Evolutionary conservation across 35 echinoderm and acorn worm species (phyloP).

Genomic region (Strongylocentrotus purpuratus): DNA sequence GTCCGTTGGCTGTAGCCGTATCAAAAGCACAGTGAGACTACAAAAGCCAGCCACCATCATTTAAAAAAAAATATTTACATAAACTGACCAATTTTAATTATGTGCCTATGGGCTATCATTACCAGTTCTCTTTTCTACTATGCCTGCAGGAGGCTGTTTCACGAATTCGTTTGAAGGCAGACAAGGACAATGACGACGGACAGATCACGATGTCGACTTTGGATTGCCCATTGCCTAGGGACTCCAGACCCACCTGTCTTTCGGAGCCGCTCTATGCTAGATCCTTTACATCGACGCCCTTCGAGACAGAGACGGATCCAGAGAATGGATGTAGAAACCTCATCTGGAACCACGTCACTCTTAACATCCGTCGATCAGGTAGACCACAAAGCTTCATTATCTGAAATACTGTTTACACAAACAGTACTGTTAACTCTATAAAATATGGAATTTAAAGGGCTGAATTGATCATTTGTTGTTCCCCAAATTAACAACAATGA

Average conservation of each 20-base stretch:
- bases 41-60: too few species aligned
- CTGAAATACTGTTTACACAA: too few species aligned
- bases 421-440: too few species aligned
- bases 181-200: neutral
- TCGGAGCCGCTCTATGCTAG: neutral
- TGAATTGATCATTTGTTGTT: too few species aligned
- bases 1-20: too few species aligned
- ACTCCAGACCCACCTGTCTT: neutral
- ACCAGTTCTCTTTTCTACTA: neutral
- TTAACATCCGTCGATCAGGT: constrained; percentile 7
- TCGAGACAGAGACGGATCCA: neutral
- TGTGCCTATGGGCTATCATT: too few species aligned
- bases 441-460: too few species aligned
- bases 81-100: too few species aligned
- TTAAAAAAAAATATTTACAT: too few species aligned
- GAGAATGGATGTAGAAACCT: neutral
- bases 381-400: too few species aligned
- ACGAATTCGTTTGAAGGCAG: neutral
- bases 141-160: neutral
- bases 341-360: constrained; percentile 27
- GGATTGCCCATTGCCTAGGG: neutral
- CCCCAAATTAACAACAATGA: too few species aligned
- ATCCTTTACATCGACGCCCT: constrained; percentile 29
- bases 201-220: neutral
- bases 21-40: too few species aligned